These are phyloP conservation scores for Pagetopsis macropterus DNA, from an alignment of 2,797 vertebrate genomes.

Conservation along the genomic window DNA sequence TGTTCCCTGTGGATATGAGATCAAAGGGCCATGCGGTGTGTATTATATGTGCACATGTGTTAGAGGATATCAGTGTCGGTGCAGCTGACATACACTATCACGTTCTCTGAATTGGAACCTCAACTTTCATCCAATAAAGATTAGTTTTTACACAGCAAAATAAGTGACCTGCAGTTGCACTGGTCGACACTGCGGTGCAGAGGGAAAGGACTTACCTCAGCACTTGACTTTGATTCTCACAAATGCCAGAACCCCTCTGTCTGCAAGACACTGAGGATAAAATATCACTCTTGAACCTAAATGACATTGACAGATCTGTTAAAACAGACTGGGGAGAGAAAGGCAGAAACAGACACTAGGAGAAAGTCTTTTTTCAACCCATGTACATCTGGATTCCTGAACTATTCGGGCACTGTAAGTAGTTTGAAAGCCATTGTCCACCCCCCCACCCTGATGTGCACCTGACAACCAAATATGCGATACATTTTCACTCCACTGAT, in stretches of 20 bases:
- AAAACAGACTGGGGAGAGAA: slow-evolving; percentile 29
- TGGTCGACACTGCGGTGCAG: slow-evolving; percentile 15
- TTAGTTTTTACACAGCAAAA: slow-evolving; percentile 53
- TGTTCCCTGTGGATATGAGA: slow-evolving; percentile 48
- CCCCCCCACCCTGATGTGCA: slow-evolving; percentile 59
- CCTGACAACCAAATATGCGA: slow-evolving; percentile 68
- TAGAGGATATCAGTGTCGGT: slow-evolving; percentile 8
- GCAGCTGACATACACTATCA: slow-evolving; percentile 24
- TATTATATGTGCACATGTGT: slow-evolving; percentile 10
- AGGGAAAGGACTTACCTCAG: slow-evolving; percentile 55
- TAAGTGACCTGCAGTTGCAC: slow-evolving; percentile 54
- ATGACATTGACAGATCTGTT: slow-evolving; percentile 72
- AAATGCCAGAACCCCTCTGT: slow-evolving; percentile 39
- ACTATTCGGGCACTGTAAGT: slow-evolving; percentile 35
- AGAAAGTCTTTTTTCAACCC: slow-evolving; percentile 18
- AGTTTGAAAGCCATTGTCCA: slow-evolving; percentile 51
- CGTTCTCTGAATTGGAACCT: slow-evolving; percentile 41
- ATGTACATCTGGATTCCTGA: slow-evolving; percentile 69
- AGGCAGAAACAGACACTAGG: slow-evolving; percentile 44
- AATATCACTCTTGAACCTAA: slow-evolving; percentile 65
- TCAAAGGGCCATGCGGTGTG: slow-evolving; percentile 21
- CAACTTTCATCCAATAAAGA: slow-evolving; percentile 26
- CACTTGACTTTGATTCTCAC: slow-evolving; percentile 43
- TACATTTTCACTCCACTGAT: slow-evolving; percentile 24
- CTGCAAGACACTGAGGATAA: slow-evolving; percentile 60